Conservation (phyloP, 2,888 invertebrate species). For the Aleiodes testaceus region DNA sequence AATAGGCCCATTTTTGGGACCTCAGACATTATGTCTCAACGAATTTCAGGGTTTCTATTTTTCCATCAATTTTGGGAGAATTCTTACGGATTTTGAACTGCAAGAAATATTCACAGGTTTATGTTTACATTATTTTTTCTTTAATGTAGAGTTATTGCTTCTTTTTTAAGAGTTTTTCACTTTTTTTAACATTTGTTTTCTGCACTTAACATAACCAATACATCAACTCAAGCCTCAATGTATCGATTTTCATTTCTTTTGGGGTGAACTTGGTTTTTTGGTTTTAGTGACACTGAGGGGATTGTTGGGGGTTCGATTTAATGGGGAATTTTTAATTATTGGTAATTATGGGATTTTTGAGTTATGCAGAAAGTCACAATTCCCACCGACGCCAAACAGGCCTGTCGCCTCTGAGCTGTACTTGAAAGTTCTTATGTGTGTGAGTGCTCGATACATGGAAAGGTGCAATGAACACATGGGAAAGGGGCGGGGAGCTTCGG, state of each 20-base stretch:
- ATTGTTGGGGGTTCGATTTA: no score
- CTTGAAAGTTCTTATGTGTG: no score
- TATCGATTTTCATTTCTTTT: conserved; percentile 49
- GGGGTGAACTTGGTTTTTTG: no score
- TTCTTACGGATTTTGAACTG: no score
- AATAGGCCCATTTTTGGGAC: conserved; percentile 64
- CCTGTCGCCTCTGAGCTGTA: not conserved
- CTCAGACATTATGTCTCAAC: conserved; percentile 62
- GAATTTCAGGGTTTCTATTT: not conserved
- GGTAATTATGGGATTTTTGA: conserved; percentile 39
- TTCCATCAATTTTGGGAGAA: no score
- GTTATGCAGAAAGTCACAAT: conserved; percentile 39
- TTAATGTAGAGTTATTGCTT: no score
- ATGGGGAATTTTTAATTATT: conserved; percentile 5
- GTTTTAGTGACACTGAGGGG: no score
- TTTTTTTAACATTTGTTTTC: conserved; percentile 31
- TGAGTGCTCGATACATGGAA: conserved; percentile 37
- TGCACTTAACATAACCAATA: conserved; percentile 51
- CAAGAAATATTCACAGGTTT: no score
- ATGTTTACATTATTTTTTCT: no score
- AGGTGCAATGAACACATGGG: no score
- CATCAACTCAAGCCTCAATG: not conserved
- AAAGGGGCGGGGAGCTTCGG: no score
- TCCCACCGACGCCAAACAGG: conserved; percentile 51
- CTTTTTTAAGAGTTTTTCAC: not conserved